phyloP scores from a whole-genome alignment of 2,797 vertebrate species.

The Pantherophis vulpinus region DNA sequence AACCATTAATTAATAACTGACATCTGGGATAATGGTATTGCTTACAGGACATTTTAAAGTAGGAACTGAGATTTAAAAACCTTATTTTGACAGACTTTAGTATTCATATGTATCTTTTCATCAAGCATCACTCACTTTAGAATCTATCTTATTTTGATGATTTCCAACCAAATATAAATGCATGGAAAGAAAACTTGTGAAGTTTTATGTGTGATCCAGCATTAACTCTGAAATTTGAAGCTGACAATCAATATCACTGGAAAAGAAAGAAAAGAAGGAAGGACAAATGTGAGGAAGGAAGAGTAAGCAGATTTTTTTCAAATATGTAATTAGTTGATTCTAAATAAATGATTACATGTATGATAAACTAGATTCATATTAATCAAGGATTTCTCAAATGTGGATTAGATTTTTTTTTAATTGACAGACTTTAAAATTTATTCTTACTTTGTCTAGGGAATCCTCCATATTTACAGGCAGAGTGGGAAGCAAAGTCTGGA shows the following conservation, averaged over 20 bases:
- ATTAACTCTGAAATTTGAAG: neutral
- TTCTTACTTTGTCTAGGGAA: neutral
- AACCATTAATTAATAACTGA: constrained; percentile 39
- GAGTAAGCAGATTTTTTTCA: neutral
- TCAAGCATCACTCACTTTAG: constrained; percentile 42
- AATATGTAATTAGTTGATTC: neutral
- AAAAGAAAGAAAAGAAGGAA: neutral
- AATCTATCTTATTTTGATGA: neutral
- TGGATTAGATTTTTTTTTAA: neutral
- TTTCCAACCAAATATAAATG: neutral
- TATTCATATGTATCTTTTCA: constrained; percentile 20
- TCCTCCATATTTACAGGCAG: neutral
- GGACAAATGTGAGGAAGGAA: neutral
- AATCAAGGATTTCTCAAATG: neutral
- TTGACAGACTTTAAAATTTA: neutral
- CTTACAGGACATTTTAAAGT: constrained; percentile 28
- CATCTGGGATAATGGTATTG: constrained; percentile 43
- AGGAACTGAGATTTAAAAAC: constrained; percentile 24
- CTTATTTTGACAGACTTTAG: constrained; percentile 28
- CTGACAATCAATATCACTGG: neutral
- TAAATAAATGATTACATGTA: neutral
- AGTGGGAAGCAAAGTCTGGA: neutral
- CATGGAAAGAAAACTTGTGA: neutral
- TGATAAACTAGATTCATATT: neutral
- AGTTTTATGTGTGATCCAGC: neutral